Evolutionary conservation across 2,888 invertebrate species (phyloP).

Genomic region (Drosophila nr. perissopoda): DNA sequence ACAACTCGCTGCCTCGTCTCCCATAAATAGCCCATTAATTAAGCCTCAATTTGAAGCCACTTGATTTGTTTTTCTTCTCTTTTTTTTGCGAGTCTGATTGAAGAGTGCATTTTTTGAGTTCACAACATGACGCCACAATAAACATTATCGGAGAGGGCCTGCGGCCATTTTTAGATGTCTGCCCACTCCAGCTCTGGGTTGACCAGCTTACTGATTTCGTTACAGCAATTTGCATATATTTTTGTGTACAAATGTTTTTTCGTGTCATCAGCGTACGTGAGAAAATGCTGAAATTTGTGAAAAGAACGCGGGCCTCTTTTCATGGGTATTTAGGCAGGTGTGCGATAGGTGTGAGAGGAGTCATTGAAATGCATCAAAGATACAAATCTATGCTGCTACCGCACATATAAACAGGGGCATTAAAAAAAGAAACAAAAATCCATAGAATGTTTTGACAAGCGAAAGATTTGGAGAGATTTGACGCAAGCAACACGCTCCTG

Average conservation of each 20-base stretch:
- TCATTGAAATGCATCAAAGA: constrained; percentile 77
- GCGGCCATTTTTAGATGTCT: constrained; percentile 37
- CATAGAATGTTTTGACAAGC: constrained; percentile 21
- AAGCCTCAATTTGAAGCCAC: constrained; percentile 35
- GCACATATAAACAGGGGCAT: constrained; percentile 61
- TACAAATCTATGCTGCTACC: constrained; percentile 68
- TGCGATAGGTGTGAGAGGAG: constrained; percentile 36
- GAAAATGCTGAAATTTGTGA: constrained; percentile 64
- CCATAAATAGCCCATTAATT: constrained; percentile 50
- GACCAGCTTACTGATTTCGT: constrained; percentile 9
- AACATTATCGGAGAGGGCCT: constrained; percentile 19
- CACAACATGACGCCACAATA: constrained; percentile 50
- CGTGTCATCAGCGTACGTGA: constrained; percentile 61
- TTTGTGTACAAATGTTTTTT: constrained; percentile 48
- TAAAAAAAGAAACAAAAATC: not conserved
- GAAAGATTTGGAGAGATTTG: constrained; percentile 21
- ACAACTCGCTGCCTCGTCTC: constrained; percentile 3
- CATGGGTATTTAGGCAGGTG: constrained; percentile 32
- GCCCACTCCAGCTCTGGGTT: not conserved
- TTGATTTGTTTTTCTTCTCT: constrained; percentile 8
- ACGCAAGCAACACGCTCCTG: constrained; percentile 3
- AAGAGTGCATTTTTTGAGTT: constrained; percentile 5
- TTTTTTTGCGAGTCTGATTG: constrained; percentile 18
- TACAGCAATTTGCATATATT: constrained; percentile 66
- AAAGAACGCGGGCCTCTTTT: constrained; percentile 19